Evolutionary conservation across 2,113 vertebrate species (phyloP).

Genomic region (Cyprinus carpio): DNA sequence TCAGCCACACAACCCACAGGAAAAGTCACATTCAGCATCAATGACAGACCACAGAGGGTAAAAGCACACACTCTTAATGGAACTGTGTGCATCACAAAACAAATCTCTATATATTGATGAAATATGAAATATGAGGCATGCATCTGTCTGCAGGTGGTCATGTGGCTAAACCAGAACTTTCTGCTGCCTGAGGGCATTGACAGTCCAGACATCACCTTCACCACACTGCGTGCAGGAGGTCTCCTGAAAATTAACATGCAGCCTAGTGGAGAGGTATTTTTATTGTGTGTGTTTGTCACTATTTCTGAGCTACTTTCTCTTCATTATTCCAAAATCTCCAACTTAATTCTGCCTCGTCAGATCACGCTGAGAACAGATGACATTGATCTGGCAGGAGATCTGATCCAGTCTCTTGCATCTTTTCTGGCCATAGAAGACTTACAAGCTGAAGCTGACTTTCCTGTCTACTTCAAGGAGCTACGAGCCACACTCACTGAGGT

Average conservation of each 20-base stretch:
- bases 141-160: constrained; percentile 78
- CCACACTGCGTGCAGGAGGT: constrained; percentile 83
- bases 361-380: constrained; percentile 87
- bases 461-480: constrained; percentile 89
- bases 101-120: background rate
- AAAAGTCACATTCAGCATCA: constrained; percentile 81
- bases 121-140: background rate
- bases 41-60: constrained; percentile 89
- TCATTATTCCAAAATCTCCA: background rate
- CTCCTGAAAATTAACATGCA: constrained; percentile 84
- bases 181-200: constrained; percentile 89
- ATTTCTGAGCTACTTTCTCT: background rate
- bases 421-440: constrained; percentile 93
- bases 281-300: background rate
- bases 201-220: constrained; percentile 85
- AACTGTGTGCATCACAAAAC: background rate
- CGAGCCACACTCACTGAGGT: constrained; percentile 87
- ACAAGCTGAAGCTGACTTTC: constrained; percentile 94
- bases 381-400: constrained; percentile 92
- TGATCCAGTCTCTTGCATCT: constrained; percentile 90
- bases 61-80: constrained; percentile 27
- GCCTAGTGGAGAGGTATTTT: constrained; percentile 83
- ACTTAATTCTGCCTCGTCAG: constrained; percentile 66
- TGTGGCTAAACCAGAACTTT: constrained; percentile 97
- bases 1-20: constrained; percentile 70